phyloP scores from a whole-genome alignment of 2,888 invertebrate genomes.

The Eurytoma adleriae region DNA sequence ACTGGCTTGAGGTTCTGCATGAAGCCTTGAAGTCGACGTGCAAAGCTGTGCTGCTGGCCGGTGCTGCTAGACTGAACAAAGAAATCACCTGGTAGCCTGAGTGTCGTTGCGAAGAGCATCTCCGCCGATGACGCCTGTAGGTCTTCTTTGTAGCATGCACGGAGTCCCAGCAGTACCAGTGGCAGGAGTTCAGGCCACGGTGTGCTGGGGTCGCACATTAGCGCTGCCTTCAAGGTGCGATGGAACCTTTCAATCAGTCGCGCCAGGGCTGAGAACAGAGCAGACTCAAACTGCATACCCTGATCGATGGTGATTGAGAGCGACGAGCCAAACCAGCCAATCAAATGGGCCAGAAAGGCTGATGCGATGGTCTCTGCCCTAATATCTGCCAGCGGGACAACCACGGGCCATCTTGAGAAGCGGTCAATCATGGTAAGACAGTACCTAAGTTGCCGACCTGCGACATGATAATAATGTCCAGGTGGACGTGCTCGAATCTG shows the following conservation, averaged over 20 bases:
- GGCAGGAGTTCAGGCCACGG: constrained; percentile 38
- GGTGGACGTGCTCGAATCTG: constrained; percentile 67
- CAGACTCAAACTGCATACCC: background rate
- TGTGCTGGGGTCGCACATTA: constrained; percentile 24
- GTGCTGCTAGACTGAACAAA: constrained; percentile 33
- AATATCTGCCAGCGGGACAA: background rate
- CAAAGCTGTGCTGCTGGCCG: constrained; percentile 20
- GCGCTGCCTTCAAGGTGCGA: constrained; percentile 39
- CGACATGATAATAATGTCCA: constrained; percentile 64
- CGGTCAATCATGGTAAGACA: no score
- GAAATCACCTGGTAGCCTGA: constrained; percentile 53
- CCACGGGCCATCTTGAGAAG: no score
- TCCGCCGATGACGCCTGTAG: constrained; percentile 39
- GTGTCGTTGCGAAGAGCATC: constrained; percentile 29
- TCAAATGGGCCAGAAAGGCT: background rate
- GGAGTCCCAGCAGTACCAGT: constrained; percentile 38
- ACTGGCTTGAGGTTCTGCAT: constrained; percentile 27
- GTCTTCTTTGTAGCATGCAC: constrained; percentile 51
- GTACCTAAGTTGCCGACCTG: background rate
- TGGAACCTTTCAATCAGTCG: constrained; percentile 36
- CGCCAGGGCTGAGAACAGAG: background rate
- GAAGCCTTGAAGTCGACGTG: constrained; percentile 20
- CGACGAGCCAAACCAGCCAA: background rate
- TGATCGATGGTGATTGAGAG: background rate
- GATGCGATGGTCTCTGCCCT: background rate